Conservation (phyloP, 2,888 invertebrate species). For the Pyrrhosoma nymphula region DNA sequence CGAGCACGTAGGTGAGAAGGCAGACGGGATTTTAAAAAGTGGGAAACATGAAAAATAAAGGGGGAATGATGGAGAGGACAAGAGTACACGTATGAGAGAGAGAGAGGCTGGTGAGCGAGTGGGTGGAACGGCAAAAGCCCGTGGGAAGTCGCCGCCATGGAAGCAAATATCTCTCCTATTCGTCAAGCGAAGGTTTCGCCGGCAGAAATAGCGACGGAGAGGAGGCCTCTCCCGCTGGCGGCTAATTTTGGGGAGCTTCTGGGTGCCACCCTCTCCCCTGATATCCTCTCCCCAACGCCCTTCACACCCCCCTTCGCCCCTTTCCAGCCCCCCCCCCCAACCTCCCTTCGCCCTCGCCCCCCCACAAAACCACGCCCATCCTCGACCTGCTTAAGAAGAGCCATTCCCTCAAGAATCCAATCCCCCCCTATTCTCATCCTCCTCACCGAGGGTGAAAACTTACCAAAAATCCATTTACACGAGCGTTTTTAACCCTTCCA, state of each 20-base stretch:
- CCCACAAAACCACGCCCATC: conserved; percentile 40
- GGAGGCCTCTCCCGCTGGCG: conserved; percentile 62
- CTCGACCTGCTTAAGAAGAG: conserved; percentile 24
- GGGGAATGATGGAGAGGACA: not conserved
- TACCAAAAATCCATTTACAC: not conserved
- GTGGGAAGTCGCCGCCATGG: conserved; percentile 60
- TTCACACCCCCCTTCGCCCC: conserved; percentile 14
- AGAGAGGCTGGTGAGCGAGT: not conserved
- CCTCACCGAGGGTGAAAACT: not conserved
- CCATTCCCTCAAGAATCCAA: conserved; percentile 5
- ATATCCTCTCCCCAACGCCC: not conserved
- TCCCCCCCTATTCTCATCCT: not conserved
- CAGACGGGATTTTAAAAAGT: not conserved
- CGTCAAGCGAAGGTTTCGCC: conserved; percentile 64
- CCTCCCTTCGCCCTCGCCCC: not conserved
- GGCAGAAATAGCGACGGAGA: conserved; percentile 63
- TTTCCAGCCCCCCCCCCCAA: not conserved
- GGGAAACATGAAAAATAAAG: not conserved
- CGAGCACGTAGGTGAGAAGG: not conserved
- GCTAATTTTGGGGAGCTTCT: conserved; percentile 67
- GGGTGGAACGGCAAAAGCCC: not conserved
- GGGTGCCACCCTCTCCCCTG: conserved; percentile 45
- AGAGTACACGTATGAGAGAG: not conserved
- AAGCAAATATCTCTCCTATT: conserved; percentile 62
- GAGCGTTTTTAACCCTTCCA: not conserved